Conservation (phyloP, 2,797 vertebrate genomes). For the Xenops minutus region DNA sequence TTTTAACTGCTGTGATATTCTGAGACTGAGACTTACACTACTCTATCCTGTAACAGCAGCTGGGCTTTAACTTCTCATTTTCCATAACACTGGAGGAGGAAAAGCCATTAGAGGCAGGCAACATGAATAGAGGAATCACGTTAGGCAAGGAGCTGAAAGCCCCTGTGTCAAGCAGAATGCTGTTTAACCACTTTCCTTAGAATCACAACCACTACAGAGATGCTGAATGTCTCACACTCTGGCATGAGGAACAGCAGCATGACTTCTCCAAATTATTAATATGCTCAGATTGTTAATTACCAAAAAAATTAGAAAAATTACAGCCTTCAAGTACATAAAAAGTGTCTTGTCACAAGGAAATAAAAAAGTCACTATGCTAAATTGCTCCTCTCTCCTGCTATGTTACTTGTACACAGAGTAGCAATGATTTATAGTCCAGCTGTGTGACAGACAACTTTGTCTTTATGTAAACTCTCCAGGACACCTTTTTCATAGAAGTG, state of each 20-base stretch:
- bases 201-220: neutral
- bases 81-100: neutral
- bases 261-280: neutral
- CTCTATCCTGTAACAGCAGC: neutral
- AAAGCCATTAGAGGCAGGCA: neutral
- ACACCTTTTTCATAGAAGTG: neutral
- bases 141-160: neutral
- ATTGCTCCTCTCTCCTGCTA: neutral
- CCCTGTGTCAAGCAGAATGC: neutral
- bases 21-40: neutral
- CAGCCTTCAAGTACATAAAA: neutral
- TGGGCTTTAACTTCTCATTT: neutral
- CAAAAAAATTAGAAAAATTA: neutral
- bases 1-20: neutral
- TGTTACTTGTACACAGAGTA: neutral
- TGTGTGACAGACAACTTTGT: conserved; percentile 2
- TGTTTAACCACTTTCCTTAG: neutral
- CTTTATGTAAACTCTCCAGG: conserved; percentile 15
- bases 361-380: neutral
- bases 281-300: neutral
- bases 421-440: conserved; percentile 14
- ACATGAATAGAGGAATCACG: accelerated
- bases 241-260: neutral
- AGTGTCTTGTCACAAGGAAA: neutral
- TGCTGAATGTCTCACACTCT: neutral